Conservation (phyloP, 2,888 invertebrate genomes). For the Pachycephus smyrnensis region DNA sequence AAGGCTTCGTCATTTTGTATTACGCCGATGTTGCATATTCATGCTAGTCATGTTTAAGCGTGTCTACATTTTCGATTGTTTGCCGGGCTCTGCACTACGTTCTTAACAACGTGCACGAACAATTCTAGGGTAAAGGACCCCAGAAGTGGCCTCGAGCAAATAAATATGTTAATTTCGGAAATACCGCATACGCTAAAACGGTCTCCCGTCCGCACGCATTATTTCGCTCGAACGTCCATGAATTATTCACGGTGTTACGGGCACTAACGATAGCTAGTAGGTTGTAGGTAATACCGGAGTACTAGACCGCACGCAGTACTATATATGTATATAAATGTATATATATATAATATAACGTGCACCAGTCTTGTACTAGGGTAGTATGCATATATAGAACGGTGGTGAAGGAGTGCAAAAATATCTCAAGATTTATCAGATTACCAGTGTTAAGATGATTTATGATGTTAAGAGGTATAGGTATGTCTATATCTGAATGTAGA, state of each 20-base stretch:
- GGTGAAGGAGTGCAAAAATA: no score
- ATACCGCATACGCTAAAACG: conserved; percentile 17
- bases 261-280: neutral
- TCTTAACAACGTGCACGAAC: neutral
- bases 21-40: neutral
- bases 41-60: neutral
- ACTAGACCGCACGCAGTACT: no score
- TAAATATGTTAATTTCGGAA: conserved; percentile 37
- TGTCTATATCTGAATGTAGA: no score
- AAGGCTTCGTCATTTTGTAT: neutral
- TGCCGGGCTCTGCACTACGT: no score
- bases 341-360: neutral
- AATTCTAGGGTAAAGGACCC: conserved; percentile 14
- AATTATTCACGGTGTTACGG: conserved; percentile 20
- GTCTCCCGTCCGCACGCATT: conserved; percentile 15
- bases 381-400: no score
- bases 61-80: neutral
- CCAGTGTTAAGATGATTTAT: no score
- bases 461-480: no score
- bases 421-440: no score
- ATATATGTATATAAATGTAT: no score
- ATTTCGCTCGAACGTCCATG: conserved; percentile 16
- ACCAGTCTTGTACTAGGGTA: no score
- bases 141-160: conserved; percentile 17
- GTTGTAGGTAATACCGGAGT: neutral